A percentile compares a stretch with the other conserved stretches of the same genome.
Evolutionary conservation across 2,797 vertebrate genomes (phyloP).

Genomic region (Scomberomorus guttatus): DNA sequence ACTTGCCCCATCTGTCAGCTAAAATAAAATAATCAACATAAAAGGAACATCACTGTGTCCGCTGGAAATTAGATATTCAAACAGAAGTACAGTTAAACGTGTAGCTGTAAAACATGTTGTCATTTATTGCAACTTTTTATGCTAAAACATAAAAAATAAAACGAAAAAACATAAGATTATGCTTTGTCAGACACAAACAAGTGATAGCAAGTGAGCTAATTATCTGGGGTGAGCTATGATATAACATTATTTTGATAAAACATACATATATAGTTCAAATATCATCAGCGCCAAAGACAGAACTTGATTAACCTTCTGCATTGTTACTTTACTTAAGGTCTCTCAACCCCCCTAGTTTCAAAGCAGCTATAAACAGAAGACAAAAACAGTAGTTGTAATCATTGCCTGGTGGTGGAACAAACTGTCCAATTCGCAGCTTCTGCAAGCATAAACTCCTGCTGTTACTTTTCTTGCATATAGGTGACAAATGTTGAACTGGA

Average conservation of each 20-base stretch:
- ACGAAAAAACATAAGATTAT: not conserved
- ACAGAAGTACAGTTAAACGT: not conserved
- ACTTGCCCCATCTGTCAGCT: not conserved
- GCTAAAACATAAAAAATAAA: no score
- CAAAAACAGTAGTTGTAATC: not conserved
- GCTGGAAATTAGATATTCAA: not conserved
- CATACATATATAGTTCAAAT: not conserved
- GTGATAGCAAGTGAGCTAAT: not conserved
- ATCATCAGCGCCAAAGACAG: not conserved
- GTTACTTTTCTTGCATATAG: not conserved
- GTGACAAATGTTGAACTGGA: not conserved
- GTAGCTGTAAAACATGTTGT: not conserved
- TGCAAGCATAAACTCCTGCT: not conserved
- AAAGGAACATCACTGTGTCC: not conserved
- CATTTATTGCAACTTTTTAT: not conserved
- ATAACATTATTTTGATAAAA: not conserved
- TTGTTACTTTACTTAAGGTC: not conserved
- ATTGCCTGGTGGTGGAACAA: not conserved
- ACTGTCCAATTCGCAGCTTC: not conserved
- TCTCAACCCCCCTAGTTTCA: not conserved
- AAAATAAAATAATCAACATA: not conserved
- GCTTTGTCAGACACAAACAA: not conserved
- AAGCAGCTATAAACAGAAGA: not conserved
- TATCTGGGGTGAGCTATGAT: not conserved
- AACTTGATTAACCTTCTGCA: not conserved